Conservation (phyloP, 2,797 vertebrate genomes). For the Halcyon chelicuti region DNA sequence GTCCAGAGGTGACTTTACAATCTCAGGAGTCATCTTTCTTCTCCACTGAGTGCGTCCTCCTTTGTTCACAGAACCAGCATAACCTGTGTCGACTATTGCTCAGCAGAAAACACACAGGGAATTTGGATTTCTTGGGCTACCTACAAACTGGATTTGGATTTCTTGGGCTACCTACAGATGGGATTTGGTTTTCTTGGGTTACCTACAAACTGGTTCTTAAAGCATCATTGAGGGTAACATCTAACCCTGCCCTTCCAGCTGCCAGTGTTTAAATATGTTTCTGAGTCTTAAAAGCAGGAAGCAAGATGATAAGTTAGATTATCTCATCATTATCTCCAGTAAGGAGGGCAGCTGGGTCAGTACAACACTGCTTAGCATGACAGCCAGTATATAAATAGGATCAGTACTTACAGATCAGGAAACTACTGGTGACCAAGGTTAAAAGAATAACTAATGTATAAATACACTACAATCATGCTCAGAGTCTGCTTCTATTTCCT, state of each 20-base stretch:
- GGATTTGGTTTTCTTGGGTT: background rate
- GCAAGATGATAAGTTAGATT: slow-evolving; percentile 26
- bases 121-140: background rate
- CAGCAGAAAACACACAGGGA: background rate
- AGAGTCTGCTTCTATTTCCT: background rate
- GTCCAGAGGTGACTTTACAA: slow-evolving; percentile 24
- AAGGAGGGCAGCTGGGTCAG: slow-evolving; percentile 14
- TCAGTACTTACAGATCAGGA: background rate
- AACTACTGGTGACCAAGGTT: background rate
- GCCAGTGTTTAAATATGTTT: background rate
- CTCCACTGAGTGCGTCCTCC: background rate
- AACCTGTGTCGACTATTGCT: background rate
- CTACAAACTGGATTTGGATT: background rate
- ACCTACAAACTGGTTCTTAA: background rate
- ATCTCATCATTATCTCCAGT: slow-evolving; percentile 23
- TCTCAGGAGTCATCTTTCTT: slow-evolving; percentile 1
- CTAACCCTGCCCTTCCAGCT: background rate
- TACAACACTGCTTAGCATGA: background rate
- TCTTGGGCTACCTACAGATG: background rate
- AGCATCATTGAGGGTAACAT: background rate
- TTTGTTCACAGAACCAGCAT: background rate
- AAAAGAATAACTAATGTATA: background rate
- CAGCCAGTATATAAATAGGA: slow-evolving; percentile 3
- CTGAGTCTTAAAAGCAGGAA: slow-evolving; percentile 15
- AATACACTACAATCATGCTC: background rate